Evolutionary conservation across 2,797 vertebrate species (phyloP), one percentile per base, ranked within the genome.

Genomic region (Epinephelus awoara): DNA sequence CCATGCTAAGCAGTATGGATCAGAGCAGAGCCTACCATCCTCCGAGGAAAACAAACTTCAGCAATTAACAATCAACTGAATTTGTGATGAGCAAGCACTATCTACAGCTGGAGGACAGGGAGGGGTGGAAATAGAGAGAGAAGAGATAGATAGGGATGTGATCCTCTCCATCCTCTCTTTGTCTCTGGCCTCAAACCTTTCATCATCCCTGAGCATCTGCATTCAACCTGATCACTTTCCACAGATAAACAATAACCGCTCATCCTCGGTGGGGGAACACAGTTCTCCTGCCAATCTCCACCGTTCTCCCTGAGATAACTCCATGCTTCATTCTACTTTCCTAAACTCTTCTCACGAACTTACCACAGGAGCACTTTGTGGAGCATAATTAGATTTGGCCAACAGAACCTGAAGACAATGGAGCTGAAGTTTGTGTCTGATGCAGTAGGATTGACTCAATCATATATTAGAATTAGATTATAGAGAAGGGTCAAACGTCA

Each of bases 31-130:
- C 62, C 68, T 44, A 54, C n/a, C 19, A 7, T 85, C 69, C 72
- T 64, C 59, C 4, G 1, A 78, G 83, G 56, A 71, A 67, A 82
- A 80, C 72, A 75, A 66, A 73, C 59, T 68, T 75, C 64, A 44
- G 42, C 64, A 79, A 80, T 83, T 68, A 82, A 79, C 68, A 72
- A 71, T 81, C 67, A 58, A 72, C 47, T 27, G 51, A 65, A 67
- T 72, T 83, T 66, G 76, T 83, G 83, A 77, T 85, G 83, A 89
- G 83, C 27, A 56, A 85, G 85, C 83, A 82, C n/a, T 67, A 72
- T 68, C 38, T 74, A 71, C 77, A 74, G 18, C 17, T 67, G 18
- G 70, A 74, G 85, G 77, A 58, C 19, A 58, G 29, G 23, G 63
- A 75, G 56, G 9, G 40, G 40, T 40, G 8, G 58, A 47, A 57